phyloP scores from a whole-genome alignment of 2,888 invertebrate species.

The Habrosyne pyritoides region DNA sequence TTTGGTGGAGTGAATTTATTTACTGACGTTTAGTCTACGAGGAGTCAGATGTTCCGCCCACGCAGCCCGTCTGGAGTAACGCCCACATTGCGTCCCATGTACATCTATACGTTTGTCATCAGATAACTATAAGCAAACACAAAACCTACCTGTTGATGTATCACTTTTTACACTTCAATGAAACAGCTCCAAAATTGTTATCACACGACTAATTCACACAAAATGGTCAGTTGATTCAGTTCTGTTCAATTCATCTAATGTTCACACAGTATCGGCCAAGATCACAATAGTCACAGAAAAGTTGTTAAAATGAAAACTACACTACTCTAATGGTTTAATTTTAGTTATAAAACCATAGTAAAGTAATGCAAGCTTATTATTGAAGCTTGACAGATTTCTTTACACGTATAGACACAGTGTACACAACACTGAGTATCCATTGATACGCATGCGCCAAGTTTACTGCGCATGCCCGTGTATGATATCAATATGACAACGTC shows the following conservation, averaged over 20 bases:
- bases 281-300: slow-evolving; percentile 14
- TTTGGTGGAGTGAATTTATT: slow-evolving; percentile 50
- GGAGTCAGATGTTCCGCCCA: slow-evolving; percentile 64
- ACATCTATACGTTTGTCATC: slow-evolving; percentile 43
- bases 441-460: slow-evolving; percentile 48
- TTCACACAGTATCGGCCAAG: slow-evolving; percentile 19
- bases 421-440: slow-evolving; percentile 51
- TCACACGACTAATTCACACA: slow-evolving; percentile 18
- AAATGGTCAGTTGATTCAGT: slow-evolving; percentile 25
- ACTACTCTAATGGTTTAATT: slow-evolving; percentile 31
- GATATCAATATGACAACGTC: slow-evolving; percentile 73
- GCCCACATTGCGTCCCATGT: slow-evolving; percentile 54
- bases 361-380: slow-evolving; percentile 57
- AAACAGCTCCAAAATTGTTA: slow-evolving; percentile 18
- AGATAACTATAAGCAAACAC: slow-evolving; percentile 45
- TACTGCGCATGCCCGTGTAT: slow-evolving; percentile 58
- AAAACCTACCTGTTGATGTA: slow-evolving; percentile 70
- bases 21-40: slow-evolving; percentile 55
- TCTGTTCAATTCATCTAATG: slow-evolving; percentile 22
- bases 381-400: slow-evolving; percentile 65
- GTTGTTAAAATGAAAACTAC: slow-evolving; percentile 38
- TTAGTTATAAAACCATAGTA: slow-evolving; percentile 44
- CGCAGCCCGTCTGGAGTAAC: slow-evolving; percentile 71
- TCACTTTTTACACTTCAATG: slow-evolving; percentile 44
- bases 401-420: slow-evolving; percentile 56